Percentiles rank a stretch among this genome's conserved stretches.
Conservation (phyloP, 2,113 vertebrate genomes). For the Callopanchax toddi region DNA sequence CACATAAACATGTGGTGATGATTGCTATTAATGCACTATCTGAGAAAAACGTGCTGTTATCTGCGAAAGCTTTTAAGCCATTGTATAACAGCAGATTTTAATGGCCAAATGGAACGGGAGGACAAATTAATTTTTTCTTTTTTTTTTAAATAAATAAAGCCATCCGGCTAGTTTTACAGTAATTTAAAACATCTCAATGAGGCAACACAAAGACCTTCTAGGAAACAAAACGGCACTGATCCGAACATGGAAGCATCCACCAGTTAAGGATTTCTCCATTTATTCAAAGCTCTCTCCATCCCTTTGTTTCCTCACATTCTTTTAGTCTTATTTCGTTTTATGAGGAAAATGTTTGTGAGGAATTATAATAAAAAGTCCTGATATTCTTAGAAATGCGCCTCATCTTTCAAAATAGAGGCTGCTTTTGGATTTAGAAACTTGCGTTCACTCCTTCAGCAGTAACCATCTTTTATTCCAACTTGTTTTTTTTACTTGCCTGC, state of each 20-base stretch:
- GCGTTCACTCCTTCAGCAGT: background rate
- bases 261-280: background rate
- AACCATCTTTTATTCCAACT: background rate
- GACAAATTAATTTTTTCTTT: conserved; percentile 25
- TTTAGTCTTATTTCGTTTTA: background rate
- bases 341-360: background rate
- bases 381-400: background rate
- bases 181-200: conserved; percentile 36
- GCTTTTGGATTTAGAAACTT: no score
- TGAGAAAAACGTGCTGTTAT: conserved; percentile 47
- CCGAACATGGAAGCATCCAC: conserved; percentile 1
- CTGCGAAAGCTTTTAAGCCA: conserved; percentile 56
- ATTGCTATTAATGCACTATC: conserved; percentile 62
- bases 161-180: conserved; percentile 22
- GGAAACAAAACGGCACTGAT: conserved; percentile 17
- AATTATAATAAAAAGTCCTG: background rate
- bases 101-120: conserved; percentile 47
- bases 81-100: conserved; percentile 44
- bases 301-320: background rate
- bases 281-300: background rate
- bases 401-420: no score
- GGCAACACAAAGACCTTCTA: conserved; percentile 32
- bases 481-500: no score
- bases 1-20: conserved; percentile 32
- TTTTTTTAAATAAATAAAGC: conserved; percentile 27